These are phyloP conservation scores for Pelusios castaneus DNA, from an alignment of 2,113 vertebrate genomes.

Conservation along the genomic window DNA sequence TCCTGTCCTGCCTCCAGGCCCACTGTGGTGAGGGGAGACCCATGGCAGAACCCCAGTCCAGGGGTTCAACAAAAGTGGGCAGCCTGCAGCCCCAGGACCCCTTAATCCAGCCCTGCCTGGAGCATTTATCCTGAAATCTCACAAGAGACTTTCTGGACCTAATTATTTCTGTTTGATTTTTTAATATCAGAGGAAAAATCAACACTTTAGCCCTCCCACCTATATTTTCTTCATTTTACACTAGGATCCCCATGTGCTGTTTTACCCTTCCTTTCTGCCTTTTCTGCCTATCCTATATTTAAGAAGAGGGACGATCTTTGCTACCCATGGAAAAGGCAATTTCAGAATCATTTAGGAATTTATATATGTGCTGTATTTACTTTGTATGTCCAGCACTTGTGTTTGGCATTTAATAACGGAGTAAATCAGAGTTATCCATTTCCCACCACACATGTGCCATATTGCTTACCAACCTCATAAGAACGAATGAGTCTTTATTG, in stretches of 20 bases:
- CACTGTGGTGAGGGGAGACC: too few species aligned
- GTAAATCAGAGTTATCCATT: background rate
- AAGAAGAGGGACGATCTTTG: background rate
- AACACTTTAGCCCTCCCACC: background rate
- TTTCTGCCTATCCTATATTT: background rate
- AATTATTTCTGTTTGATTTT: background rate
- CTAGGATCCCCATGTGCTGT: background rate
- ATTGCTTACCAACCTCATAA: background rate
- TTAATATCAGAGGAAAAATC: background rate
- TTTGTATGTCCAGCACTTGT: fast-evolving
- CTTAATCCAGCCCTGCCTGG: too few species aligned
- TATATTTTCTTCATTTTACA: background rate
- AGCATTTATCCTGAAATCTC: background rate
- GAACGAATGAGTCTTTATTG: background rate
- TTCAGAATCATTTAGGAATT: background rate
- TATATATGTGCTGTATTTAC: background rate
- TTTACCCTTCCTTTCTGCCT: background rate
- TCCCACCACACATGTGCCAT: background rate
- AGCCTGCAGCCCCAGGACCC: too few species aligned
- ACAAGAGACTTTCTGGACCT: background rate
- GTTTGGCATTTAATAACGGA: background rate
- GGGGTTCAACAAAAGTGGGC: too few species aligned
- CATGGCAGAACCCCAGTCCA: too few species aligned
- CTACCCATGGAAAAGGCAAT: background rate
- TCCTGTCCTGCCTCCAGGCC: too few species aligned